These are phyloP conservation scores for Polia nebulosa DNA, from an alignment of 2,888 invertebrate species.

Conservation along the genomic window DNA sequence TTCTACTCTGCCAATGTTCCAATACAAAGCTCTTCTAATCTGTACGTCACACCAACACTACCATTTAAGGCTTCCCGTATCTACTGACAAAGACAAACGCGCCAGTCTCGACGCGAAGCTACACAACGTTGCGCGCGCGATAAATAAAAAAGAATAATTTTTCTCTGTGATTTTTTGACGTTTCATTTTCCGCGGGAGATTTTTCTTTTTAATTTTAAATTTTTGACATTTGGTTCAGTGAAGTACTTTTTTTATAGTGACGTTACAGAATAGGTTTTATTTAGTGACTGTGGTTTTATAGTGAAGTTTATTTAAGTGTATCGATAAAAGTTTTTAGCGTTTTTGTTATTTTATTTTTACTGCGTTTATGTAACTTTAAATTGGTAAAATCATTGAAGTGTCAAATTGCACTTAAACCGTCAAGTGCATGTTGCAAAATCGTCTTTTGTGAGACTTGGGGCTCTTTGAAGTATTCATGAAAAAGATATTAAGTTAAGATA, in stretches of 20 bases:
- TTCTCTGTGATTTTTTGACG: slow-evolving; percentile 39
- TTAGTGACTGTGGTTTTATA: slow-evolving; percentile 23
- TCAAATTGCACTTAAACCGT: background rate
- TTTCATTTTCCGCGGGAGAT: slow-evolving; percentile 48
- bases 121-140: slow-evolving; percentile 74
- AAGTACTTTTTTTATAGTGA: slow-evolving; percentile 15
- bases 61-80: slow-evolving; percentile 77
- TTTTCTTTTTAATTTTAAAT: slow-evolving; percentile 2
- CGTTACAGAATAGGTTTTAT: slow-evolving; percentile 15
- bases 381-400: slow-evolving; percentile 45
- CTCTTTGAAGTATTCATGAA: slow-evolving; percentile 36
- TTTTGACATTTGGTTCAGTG: slow-evolving; percentile 14
- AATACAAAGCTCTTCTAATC: slow-evolving; percentile 58
- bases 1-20: slow-evolving; percentile 19
- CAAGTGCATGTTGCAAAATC: slow-evolving; percentile 7
- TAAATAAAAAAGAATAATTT: slow-evolving; percentile 61
- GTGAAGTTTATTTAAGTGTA: slow-evolving; percentile 42
- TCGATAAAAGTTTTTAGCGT: slow-evolving; percentile 8
- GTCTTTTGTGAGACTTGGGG: slow-evolving; percentile 33
- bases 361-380: background rate
- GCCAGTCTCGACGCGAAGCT: slow-evolving; percentile 81
- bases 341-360: background rate
- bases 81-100: slow-evolving; percentile 65
- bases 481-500: too few relatives aligned
- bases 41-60: slow-evolving; percentile 67